Evolutionary conservation across 2,113 vertebrate species (phyloP).

Genomic region (Numida meleagris): DNA sequence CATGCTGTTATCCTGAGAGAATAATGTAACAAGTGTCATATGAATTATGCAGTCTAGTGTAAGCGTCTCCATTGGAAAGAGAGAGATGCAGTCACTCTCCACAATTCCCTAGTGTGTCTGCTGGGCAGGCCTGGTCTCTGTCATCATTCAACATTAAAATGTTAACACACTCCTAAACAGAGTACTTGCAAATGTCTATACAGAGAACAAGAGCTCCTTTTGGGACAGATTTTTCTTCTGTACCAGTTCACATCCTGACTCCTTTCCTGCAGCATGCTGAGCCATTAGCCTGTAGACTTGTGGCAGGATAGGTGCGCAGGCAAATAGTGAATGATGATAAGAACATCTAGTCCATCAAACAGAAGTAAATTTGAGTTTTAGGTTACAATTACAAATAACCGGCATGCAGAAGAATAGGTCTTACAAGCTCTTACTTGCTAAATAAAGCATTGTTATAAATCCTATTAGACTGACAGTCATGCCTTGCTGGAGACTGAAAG

Average conservation of each 20-base stretch:
- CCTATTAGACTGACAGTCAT: neutral
- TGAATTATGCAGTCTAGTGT: neutral
- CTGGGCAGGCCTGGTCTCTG: neutral
- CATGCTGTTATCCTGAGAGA: neutral
- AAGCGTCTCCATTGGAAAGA: neutral
- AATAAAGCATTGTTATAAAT: slow-evolving; percentile 3
- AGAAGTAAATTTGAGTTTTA: neutral
- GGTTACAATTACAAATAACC: neutral
- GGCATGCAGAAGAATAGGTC: neutral
- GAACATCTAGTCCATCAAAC: rapidly evolving
- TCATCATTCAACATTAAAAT: neutral
- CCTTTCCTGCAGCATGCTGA: neutral
- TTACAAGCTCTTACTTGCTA: neutral
- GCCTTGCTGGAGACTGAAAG: slow-evolving; percentile 3
- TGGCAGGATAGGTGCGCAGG: neutral
- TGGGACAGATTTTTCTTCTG: neutral
- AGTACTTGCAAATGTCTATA: neutral
- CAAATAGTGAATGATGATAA: neutral
- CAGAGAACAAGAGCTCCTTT: neutral
- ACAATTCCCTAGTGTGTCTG: neutral
- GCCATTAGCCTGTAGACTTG: neutral
- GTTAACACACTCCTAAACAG: neutral
- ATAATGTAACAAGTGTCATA: neutral
- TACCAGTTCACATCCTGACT: neutral
- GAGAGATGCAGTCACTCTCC: neutral